A percentile compares a stretch with the other conserved stretches of the same genome.
phyloP scores from a whole-genome alignment of 2,797 vertebrate species.

The Xiphorhynchus erythropygius region DNA sequence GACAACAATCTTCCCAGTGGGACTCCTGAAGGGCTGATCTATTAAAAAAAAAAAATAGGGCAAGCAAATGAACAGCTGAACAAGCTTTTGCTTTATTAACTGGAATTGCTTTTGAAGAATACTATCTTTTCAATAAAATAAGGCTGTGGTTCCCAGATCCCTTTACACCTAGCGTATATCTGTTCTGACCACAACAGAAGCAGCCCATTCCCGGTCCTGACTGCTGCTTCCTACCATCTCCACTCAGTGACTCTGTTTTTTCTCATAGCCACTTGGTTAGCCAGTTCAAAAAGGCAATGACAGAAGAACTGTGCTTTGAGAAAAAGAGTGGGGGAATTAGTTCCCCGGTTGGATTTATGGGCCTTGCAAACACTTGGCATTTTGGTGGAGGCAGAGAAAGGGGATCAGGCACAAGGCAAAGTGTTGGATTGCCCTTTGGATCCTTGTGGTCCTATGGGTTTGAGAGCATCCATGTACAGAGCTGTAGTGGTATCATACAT shows the following conservation, averaged over 20 bases:
- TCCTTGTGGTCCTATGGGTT: background rate
- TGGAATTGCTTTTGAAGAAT: background rate
- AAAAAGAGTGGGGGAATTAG: background rate
- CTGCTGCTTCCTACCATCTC: background rate
- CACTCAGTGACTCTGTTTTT: background rate
- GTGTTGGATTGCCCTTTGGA: background rate
- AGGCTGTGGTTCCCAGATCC: background rate
- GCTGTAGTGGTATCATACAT: background rate
- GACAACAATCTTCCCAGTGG: accelerated
- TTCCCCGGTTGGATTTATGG: background rate
- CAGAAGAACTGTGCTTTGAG: background rate
- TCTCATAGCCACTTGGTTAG: background rate
- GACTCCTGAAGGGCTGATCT: background rate
- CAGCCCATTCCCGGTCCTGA: background rate
- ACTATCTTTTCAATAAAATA: background rate
- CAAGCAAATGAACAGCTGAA: background rate
- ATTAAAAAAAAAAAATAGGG: background rate
- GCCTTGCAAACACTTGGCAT: background rate
- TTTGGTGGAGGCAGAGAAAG: background rate
- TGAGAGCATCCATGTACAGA: background rate
- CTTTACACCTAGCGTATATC: background rate
- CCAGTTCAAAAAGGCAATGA: background rate
- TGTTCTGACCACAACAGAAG: background rate
- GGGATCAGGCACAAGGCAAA: background rate
- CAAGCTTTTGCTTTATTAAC: background rate